Conservation (phyloP, 2,888 invertebrate species). For the Andrena chrysosceles region DNA sequence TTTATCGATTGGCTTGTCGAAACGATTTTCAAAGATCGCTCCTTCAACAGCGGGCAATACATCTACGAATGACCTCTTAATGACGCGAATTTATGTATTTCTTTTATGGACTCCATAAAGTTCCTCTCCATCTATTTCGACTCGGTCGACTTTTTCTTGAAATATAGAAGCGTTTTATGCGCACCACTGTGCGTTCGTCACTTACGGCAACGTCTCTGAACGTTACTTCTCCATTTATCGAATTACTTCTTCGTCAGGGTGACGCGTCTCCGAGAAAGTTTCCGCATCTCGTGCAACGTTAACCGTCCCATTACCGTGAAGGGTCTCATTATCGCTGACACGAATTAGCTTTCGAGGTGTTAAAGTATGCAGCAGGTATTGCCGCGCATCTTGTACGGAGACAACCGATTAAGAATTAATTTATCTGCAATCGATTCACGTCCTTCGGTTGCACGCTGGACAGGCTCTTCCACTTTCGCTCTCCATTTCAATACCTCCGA, state of each 20-base stretch:
- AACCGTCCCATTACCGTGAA: slow-evolving; percentile 53
- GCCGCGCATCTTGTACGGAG: slow-evolving; percentile 24
- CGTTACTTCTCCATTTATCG: slow-evolving; percentile 26
- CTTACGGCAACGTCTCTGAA: background rate
- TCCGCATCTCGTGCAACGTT: slow-evolving; percentile 29
- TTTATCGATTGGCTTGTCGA: background rate
- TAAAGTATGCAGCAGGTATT: slow-evolving; percentile 60
- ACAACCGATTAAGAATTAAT: slow-evolving; percentile 61
- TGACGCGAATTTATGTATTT: slow-evolving; percentile 31
- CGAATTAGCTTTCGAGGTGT: slow-evolving; percentile 57
- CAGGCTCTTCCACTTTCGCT: background rate
- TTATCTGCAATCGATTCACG: slow-evolving; percentile 47
- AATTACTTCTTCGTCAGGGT: slow-evolving; percentile 5
- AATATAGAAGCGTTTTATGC: slow-evolving; percentile 27
- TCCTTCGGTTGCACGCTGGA: slow-evolving; percentile 40
- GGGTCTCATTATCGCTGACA: slow-evolving; percentile 60
- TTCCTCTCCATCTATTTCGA: slow-evolving; percentile 24
- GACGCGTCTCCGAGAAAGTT: slow-evolving; percentile 28
- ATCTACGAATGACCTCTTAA: slow-evolving; percentile 35
- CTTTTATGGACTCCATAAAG: slow-evolving; percentile 36
- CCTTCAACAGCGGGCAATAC: slow-evolving; percentile 2
- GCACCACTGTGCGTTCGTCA: background rate
- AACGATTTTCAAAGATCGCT: slow-evolving; percentile 31
- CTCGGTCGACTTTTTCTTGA: slow-evolving; percentile 26
- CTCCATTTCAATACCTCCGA: too few species aligned